These are phyloP conservation scores for Lithobates pipiens DNA, from an alignment of 2,797 vertebrate genomes.

Conservation along the genomic window DNA sequence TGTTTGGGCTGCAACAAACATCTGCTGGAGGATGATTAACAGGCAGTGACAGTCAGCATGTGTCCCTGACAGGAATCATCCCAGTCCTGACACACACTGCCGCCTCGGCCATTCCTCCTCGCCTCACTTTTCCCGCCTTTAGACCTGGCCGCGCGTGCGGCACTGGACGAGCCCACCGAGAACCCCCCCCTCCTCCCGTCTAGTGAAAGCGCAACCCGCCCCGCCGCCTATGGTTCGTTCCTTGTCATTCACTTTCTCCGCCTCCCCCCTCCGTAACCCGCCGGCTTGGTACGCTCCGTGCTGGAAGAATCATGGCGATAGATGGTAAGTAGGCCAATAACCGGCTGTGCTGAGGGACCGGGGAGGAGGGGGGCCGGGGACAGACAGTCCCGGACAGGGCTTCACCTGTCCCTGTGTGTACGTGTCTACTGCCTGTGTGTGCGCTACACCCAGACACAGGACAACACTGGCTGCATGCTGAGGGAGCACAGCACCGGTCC, in stretches of 20 bases:
- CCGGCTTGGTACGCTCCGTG: conserved; percentile 82
- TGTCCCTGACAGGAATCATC: no score
- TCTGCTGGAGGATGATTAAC: no score
- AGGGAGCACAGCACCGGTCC: no score
- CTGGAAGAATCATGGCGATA: conserved; percentile 94
- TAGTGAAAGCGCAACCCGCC: background rate
- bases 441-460: background rate
- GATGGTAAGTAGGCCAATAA: conserved; percentile 92
- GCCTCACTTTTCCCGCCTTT: conserved; percentile 33
- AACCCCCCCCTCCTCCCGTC: background rate
- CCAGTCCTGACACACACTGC: no score
- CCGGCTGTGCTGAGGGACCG: conserved; percentile 69
- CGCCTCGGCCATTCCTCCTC: no score
- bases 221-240: conserved; percentile 51
- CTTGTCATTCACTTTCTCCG: conserved; percentile 63
- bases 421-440: background rate
- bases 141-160: conserved; percentile 52
- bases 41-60: no score
- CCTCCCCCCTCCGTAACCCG: conserved; percentile 67
- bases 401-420: background rate
- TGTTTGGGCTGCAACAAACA: no score
- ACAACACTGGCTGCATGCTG: no score
- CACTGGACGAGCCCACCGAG: conserved; percentile 44
- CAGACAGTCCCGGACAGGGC: background rate
- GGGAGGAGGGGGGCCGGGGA: background rate